Evolutionary conservation across 2,113 vertebrate genomes (phyloP).

Genomic region (Bungarus multicinctus): DNA sequence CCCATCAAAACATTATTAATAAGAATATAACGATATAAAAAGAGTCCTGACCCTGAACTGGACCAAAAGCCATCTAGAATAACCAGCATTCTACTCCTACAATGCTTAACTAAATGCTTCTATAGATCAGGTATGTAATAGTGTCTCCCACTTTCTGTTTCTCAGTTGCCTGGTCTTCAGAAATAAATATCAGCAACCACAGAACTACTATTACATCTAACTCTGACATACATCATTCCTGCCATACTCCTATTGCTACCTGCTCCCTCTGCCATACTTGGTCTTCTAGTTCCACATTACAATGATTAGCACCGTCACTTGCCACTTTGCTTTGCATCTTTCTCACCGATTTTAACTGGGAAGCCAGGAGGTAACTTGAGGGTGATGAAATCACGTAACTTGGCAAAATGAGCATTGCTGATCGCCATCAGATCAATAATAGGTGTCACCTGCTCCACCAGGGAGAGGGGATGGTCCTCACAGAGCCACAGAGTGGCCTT

Average conservation of each 20-base stretch:
- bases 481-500: slow-evolving; percentile 96
- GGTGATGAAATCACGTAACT: slow-evolving; percentile 93
- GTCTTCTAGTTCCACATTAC: neutral
- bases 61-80: neutral
- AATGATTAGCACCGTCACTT: neutral
- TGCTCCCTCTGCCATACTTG: too few species aligned
- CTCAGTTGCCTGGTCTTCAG: neutral
- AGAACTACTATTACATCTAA: neutral
- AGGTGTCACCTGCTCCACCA: slow-evolving; percentile 91
- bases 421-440: slow-evolving; percentile 99
- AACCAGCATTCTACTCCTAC: neutral
- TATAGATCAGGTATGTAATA: neutral
- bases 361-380: slow-evolving; percentile 91
- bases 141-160: neutral
- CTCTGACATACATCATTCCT: neutral
- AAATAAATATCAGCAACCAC: neutral
- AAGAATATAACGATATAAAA: neutral
- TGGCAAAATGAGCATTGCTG: slow-evolving; percentile 93
- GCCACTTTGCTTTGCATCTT: neutral
- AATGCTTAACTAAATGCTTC: too few species aligned
- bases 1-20: neutral
- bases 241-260: neutral
- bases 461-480: slow-evolving; percentile 91
- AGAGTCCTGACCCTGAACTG: neutral
- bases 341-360: slow-evolving; percentile 94